Evolutionary conservation across 2,888 invertebrate genomes (phyloP), one percentile per base, ranked within the genome.

Genomic region (Aelia acuminata): DNA sequence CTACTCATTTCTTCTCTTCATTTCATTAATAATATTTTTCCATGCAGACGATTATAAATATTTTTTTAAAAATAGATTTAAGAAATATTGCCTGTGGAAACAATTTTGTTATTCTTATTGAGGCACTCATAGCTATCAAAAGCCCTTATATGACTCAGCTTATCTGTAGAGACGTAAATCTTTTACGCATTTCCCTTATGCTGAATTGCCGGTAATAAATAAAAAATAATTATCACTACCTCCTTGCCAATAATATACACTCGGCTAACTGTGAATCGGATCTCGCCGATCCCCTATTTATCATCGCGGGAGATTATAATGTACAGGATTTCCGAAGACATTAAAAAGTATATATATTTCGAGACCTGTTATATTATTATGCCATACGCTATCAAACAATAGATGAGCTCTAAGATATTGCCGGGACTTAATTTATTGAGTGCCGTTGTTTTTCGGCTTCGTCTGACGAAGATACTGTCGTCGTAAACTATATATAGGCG

Each of bases 361-460:
- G 63, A 20, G 35, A 70, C 63, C 63, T 70, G 63, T 70, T 70
- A 35, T 70, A 70, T 70, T 70, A 70, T 35, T 70, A 70, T 31
- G 63, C 18, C 11, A 35, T 70, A 35, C 13, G 35, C 63, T 70
- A 70, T 31, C 63, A 35, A 70, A 57, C 57, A 57, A 57, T 57
- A 70, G 63, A 70, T 70, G 20, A 15, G 35, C 63, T 35, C 7
- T 35, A 1, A 70, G 63, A 70, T n/a, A n/a, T 70, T 35, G 18
- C 63, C 8, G 31, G 35, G 15, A 8, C 18, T 31, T 70, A 70
- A 35, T 70, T 35, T 31, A 70, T 70, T 70, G 31, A 70, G 35
- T 26, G 31, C 11, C 63, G 26, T 70, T 70, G 7, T 20, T 35
- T 4, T 22, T 35, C 63, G 31, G 63, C 13, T 63, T 3, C 18